phyloP scores from a whole-genome alignment of 2,888 invertebrate genomes.

The Osmoderma eremita region DNA sequence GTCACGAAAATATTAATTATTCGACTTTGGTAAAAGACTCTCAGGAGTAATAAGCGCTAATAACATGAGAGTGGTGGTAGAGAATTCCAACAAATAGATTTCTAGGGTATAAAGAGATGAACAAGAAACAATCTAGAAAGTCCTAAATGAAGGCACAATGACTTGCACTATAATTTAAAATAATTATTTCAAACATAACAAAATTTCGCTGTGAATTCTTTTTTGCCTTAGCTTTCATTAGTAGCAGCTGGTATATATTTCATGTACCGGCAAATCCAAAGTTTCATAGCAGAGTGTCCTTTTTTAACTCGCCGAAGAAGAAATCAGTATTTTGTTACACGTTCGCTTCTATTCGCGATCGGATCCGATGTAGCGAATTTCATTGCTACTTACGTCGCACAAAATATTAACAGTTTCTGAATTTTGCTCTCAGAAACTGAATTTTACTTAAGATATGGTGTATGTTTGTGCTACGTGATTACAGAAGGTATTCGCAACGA shows the following conservation, averaged over 20 bases:
- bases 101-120: too few species aligned
- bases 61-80: too few species aligned
- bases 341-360: slow-evolving; percentile 27
- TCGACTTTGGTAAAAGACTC: too few species aligned
- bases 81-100: too few species aligned
- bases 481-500: too few species aligned
- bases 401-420: slow-evolving; percentile 21
- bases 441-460: slow-evolving; percentile 17
- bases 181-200: too few species aligned
- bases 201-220: not conserved
- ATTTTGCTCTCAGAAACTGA: not conserved
- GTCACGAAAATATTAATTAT: too few species aligned
- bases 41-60: too few species aligned
- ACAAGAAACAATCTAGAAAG: too few species aligned
- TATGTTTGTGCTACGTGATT: not conserved
- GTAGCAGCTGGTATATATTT: slow-evolving; percentile 12
- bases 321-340: slow-evolving; percentile 23
- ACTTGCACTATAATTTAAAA: too few species aligned
- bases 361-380: slow-evolving; percentile 13
- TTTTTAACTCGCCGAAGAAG: slow-evolving; percentile 13
- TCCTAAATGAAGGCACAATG: too few species aligned
- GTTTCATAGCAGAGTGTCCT: slow-evolving; percentile 2
- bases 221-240: not conserved
- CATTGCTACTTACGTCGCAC: slow-evolving; percentile 13
- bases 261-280: slow-evolving; percentile 15